Evolutionary conservation across 53 echinoderm and acorn worm species (phyloP).

Genomic region (Zoroaster sp.): DNA sequence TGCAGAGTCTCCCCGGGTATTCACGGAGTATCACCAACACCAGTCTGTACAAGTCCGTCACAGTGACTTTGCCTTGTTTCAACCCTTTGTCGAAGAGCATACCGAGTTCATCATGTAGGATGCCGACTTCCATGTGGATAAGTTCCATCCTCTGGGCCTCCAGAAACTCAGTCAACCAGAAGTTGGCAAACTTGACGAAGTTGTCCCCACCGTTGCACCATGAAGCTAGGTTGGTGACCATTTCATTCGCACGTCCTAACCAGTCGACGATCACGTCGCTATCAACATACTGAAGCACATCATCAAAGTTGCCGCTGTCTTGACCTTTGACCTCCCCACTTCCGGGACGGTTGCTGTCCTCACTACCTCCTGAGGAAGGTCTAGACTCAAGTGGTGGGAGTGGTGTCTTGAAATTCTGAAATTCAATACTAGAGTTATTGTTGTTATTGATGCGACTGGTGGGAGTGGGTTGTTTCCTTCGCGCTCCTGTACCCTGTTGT

Average conservation of each 20-base stretch:
- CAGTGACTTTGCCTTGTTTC: slow-evolving; percentile 45
- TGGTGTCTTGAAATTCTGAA: slow-evolving; percentile 47
- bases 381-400: slow-evolving; percentile 71
- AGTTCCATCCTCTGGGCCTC: slow-evolving; percentile 78
- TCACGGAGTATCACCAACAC: slow-evolving; percentile 78
- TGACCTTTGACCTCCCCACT: slow-evolving; percentile 25
- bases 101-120: slow-evolving; percentile 84
- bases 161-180: slow-evolving; percentile 86
- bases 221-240: slow-evolving; percentile 69
- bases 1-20: slow-evolving; percentile 76
- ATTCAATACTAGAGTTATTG: slow-evolving; percentile 53
- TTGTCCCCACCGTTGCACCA: slow-evolving; percentile 79
- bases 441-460: not conserved
- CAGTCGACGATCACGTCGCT: slow-evolving; percentile 62
- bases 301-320: slow-evolving; percentile 72
- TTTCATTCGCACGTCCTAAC: slow-evolving; percentile 74
- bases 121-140: slow-evolving; percentile 82
- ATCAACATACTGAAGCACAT: slow-evolving; percentile 68
- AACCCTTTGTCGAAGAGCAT: slow-evolving; percentile 75
- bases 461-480: not conserved
- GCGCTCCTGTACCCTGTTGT: not conserved
- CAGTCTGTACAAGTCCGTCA: slow-evolving; percentile 64
- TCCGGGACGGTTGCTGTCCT: slow-evolving; percentile 27
- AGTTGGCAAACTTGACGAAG: slow-evolving; percentile 91
- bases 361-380: slow-evolving; percentile 65